A percentile compares a stretch with the other conserved stretches of the same genome.
Conservation (phyloP, 2,888 invertebrate genomes). For the Athalia rosae region DNA sequence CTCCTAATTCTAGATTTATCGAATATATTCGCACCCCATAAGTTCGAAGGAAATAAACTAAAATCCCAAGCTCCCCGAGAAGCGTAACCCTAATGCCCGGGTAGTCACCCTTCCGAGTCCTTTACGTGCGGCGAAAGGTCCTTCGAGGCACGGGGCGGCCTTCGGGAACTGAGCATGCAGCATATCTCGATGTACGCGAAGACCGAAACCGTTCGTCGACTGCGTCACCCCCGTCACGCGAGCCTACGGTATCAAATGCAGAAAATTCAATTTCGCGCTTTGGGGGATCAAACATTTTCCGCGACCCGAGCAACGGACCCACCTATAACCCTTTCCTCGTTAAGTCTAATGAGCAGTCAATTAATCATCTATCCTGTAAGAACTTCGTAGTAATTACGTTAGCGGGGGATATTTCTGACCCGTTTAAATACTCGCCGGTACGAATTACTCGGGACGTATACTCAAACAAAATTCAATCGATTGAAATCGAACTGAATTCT, state of each 20-base stretch:
- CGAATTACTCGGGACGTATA: background rate
- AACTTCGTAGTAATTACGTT: constrained; percentile 37
- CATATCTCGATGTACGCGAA: constrained; percentile 18
- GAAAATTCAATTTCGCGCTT: constrained; percentile 47
- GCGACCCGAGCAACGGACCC: background rate
- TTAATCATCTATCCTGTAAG: constrained; percentile 38
- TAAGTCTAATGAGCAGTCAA: constrained; percentile 40
- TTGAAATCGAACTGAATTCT: background rate
- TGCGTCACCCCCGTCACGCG: background rate
- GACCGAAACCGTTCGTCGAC: constrained; percentile 10
- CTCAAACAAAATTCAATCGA: constrained; percentile 5
- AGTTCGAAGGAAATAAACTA: constrained; percentile 32
- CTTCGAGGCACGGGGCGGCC: constrained; percentile 5
- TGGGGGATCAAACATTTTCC: constrained; percentile 45
- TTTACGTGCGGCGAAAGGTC: constrained; percentile 27
- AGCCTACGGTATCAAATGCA: constrained; percentile 34
- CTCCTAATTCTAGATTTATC: constrained; percentile 8
- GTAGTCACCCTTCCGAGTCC: constrained; percentile 24
- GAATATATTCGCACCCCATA: constrained; percentile 25
- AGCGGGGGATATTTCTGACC: constrained; percentile 7
- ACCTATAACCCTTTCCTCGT: constrained; percentile 18
- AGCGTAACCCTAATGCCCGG: constrained; percentile 22
- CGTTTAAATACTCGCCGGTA: constrained; percentile 1
- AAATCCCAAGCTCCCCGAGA: constrained; percentile 34
- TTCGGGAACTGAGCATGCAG: background rate